phyloP scores from a whole-genome alignment of 2,113 vertebrate species.

The Tupaia tana region DNA sequence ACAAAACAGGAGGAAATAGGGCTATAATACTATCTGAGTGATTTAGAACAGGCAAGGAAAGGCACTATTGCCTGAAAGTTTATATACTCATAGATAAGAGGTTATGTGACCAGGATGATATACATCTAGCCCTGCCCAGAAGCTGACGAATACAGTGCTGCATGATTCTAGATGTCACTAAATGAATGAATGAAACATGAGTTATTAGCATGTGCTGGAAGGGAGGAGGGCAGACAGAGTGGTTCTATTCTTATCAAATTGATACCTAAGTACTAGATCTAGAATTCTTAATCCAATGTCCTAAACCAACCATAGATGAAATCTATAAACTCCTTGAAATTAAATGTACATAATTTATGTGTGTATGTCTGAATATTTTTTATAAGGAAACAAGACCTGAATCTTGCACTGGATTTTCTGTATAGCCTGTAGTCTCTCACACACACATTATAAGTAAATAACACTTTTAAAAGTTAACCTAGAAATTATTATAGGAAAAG shows the following conservation, averaged over 20 bases:
- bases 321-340: not conserved
- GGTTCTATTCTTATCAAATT: not conserved
- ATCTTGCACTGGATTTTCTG: not conserved
- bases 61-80: not conserved
- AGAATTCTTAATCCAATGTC: not conserved
- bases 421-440: not conserved
- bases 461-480: not conserved
- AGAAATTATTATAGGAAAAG: not conserved
- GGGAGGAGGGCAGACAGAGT: not conserved
- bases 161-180: not conserved
- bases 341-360: not conserved
- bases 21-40: conserved; percentile 28
- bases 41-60: conserved; percentile 54
- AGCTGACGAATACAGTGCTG: not conserved
- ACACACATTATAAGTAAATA: not conserved
- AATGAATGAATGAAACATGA: not conserved
- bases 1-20: conserved; percentile 34
- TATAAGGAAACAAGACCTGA: not conserved
- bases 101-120: not conserved
- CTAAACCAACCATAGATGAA: not conserved
- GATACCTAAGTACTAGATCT: not conserved
- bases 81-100: not conserved
- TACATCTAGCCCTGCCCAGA: not conserved
- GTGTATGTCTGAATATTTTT: not conserved
- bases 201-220: not conserved